A percentile compares a stretch with the other conserved stretches of the same genome.
Conservation (phyloP, 1,140 invertebrate genomes). For the Antheraea pernyi region DNA sequence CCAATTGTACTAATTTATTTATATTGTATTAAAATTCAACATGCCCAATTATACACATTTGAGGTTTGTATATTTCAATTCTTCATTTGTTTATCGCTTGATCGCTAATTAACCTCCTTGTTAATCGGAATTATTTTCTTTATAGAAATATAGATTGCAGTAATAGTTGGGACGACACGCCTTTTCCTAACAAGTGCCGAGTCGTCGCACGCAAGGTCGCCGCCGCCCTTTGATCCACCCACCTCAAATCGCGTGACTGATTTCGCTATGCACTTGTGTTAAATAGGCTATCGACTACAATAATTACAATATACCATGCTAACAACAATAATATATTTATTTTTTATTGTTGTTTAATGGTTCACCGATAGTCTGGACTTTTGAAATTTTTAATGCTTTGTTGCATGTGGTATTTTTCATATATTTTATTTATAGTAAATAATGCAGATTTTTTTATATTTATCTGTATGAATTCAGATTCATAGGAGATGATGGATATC, state of each 20-base stretch:
- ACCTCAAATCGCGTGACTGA: constrained; percentile 74
- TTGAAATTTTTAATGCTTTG: background rate
- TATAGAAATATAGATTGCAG: constrained; percentile 1
- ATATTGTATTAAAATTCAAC: background rate
- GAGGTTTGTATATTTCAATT: background rate
- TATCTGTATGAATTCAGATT: background rate
- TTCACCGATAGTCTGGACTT: background rate
- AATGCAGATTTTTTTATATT: background rate
- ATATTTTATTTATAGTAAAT: background rate
- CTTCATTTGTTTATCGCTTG: background rate
- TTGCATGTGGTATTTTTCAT: background rate
- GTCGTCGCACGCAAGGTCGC: constrained; percentile 74
- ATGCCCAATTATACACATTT: background rate
- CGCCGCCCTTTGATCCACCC: constrained; percentile 78
- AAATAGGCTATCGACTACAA: constrained; percentile 43
- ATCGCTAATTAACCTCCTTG: background rate
- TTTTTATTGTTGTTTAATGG: background rate
- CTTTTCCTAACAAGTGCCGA: constrained; percentile 79
- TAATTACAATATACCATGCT: constrained; percentile 27
- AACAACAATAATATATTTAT: constrained; percentile 23
- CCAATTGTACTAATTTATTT: background rate
- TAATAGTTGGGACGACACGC: constrained; percentile 74
- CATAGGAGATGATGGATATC: constrained; percentile 2
- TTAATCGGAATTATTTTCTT: background rate
- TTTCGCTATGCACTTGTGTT: constrained; percentile 61